A percentile compares a stretch with the other conserved stretches of the same genome.
phyloP scores from a whole-genome alignment of 2,113 vertebrate genomes.

The Ctenodactylus gundi region DNA sequence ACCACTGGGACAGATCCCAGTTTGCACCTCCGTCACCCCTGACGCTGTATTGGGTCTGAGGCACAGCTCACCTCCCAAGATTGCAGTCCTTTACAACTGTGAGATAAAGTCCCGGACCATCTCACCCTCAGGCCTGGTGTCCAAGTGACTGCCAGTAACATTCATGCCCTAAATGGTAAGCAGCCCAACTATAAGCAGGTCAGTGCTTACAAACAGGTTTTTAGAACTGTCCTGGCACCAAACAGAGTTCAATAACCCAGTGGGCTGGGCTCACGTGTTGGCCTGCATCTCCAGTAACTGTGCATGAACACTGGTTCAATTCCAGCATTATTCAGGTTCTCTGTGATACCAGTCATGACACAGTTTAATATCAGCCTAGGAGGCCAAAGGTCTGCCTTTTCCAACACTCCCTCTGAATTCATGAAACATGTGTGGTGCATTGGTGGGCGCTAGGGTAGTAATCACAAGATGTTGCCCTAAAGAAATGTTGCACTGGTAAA shows the following conservation, averaged over 20 bases:
- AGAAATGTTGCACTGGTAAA: background rate
- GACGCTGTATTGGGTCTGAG: background rate
- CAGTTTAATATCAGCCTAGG: background rate
- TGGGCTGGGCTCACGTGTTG: no score
- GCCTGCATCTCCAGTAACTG: no score
- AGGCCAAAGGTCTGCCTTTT: background rate
- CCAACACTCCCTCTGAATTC: background rate
- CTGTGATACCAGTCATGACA: no score
- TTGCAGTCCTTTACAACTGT: background rate
- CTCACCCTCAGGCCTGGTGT: no score
- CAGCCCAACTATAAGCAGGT: background rate
- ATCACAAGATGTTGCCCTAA: background rate
- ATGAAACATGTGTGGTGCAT: background rate
- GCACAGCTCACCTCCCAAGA: background rate
- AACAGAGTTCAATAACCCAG: background rate
- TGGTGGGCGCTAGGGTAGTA: background rate
- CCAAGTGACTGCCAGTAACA: no score
- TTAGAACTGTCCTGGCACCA: no score
- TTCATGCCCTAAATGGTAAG: background rate
- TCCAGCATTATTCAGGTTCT: no score
- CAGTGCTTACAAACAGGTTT: background rate
- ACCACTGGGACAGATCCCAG: background rate
- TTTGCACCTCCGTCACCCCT: background rate
- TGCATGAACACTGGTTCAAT: no score
- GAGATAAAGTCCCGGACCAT: no score